phyloP scores from a whole-genome alignment of 2,888 invertebrate genomes.

The Capitulum mitella region DNA sequence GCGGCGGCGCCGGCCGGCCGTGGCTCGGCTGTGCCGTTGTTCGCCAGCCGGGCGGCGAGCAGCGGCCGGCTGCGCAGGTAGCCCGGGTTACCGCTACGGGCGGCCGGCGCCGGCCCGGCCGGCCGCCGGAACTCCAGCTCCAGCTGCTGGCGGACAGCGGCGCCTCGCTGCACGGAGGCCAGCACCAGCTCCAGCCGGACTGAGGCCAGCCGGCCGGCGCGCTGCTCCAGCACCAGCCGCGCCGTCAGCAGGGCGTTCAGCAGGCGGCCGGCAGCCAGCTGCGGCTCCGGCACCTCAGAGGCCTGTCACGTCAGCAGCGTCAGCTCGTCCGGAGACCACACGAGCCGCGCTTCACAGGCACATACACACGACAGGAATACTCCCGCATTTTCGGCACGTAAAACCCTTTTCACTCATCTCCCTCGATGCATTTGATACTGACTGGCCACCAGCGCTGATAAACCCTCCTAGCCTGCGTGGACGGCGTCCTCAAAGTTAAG shows the following conservation, averaged over 20 bases:
- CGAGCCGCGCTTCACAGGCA: too few species aligned
- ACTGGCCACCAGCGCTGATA: too few species aligned
- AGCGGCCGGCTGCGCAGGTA: conserved; percentile 41
- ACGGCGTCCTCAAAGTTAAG: too few species aligned
- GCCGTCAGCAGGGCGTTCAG: not conserved
- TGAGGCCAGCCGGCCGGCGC: not conserved
- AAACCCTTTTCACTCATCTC: too few species aligned
- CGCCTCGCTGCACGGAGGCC: not conserved
- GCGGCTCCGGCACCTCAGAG: not conserved
- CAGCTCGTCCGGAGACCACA: too few species aligned
- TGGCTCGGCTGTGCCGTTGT: not conserved
- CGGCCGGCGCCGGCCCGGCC: not conserved
- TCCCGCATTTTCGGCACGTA: too few species aligned
- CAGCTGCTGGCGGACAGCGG: not conserved
- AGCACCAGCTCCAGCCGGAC: not conserved
- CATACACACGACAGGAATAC: too few species aligned
- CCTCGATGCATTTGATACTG: too few species aligned
- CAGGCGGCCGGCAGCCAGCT: not conserved
- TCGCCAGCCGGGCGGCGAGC: conserved; percentile 45
- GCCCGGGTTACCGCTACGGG: conserved; percentile 4
- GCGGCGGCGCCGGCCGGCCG: not conserved
- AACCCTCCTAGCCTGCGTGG: too few species aligned
- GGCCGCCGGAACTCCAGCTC: not conserved
- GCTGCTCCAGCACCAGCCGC: not conserved
- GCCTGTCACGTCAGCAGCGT: too few species aligned